Base-by-base conservation (phyloP, 2,797 vertebrate genomes). In the Carduelis carduelis region DNA sequence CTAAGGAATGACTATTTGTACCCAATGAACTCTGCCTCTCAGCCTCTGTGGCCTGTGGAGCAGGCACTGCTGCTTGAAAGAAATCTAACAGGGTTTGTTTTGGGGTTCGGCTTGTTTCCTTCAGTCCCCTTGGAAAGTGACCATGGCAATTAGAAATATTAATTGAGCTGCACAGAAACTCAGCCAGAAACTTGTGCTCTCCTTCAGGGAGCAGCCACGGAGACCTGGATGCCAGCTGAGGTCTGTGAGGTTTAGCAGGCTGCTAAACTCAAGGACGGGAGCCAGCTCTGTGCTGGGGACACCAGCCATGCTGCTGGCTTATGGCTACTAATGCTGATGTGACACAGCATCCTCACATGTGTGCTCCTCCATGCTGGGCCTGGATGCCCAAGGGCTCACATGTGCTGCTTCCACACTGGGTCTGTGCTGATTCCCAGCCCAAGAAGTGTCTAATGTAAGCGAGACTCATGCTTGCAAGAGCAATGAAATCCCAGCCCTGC, bases 1-100 rank as follows among this genome's bases (percentile, higher is more conserved):
- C 65, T 84, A 39, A 86, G 90, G 71, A 94, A 93, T 80, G 59
- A 89, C 91, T 86, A 21, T 91, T 90, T 94, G 86, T 89, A 70
- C 75, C 47, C 30, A 55, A 61, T 0, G 4, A 95, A 59, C 77
- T 89, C 90, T 96, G 83, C 50, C 39, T 94, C 63, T 94, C 83
- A 92, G 24, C 57, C 74, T 78, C 61, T 85, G 24, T 65, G 77
- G 88, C 60, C 86, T 18, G 3, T 68, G 80, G 43, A 94, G 46
- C 27, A 85, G 61, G 24, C 76, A 69, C 24, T 90, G 39, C 27
- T 63, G 21, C 79, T 89, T 79, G 32, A 76, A 95, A 85, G 46
- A 92, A 92, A 46, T 63, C 64, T 82, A 89, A 52, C 32, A 55
- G 65, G 55, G 49, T 56, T 91, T 83, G 37, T 49, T 94, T 93